These are phyloP conservation scores for Zingel zingel DNA, from an alignment of 2,113 vertebrate species.

Conservation along the genomic window DNA sequence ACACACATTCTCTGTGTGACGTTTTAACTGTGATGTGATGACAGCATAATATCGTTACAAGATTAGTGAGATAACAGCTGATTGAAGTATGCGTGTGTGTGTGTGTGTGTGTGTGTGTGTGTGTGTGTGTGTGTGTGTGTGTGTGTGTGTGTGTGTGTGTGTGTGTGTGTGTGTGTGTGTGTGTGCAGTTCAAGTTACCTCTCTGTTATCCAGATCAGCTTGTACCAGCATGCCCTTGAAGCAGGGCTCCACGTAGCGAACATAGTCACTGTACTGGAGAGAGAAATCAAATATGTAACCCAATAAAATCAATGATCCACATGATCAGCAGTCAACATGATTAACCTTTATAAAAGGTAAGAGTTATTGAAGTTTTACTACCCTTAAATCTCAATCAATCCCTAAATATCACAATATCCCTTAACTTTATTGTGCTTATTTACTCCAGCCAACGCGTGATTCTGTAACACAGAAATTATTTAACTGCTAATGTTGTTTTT, in stretches of 20 bases:
- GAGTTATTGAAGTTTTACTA: not conserved
- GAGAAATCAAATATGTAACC: constrained; percentile 18
- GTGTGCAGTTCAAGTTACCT: constrained; percentile 83
- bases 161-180: constrained; percentile 1
- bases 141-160: constrained; percentile 60
- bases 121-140: constrained; percentile 52
- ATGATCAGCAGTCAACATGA: not conserved
- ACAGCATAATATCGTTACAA: constrained; percentile 19
- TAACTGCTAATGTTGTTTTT: not conserved
- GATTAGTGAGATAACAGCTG: constrained; percentile 39
- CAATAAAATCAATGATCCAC: constrained; percentile 1
- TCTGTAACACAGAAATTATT: not conserved
- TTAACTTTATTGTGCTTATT: not conserved
- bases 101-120: constrained; percentile 45
- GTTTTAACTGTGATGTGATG: constrained; percentile 46
- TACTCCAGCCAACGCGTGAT: not conserved
- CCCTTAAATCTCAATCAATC: not conserved
- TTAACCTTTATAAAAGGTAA: not conserved
- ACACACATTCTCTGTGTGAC: not conserved
- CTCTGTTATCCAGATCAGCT: constrained; percentile 95
- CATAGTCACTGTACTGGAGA: constrained; percentile 93
- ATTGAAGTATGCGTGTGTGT: constrained; percentile 50
- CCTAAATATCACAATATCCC: not conserved
- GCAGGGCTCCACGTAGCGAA: constrained; percentile 95
- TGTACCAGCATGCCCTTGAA: constrained; percentile 96